phyloP scores from a whole-genome alignment of 2,797 vertebrate species.

The Mastacembelus armatus region DNA sequence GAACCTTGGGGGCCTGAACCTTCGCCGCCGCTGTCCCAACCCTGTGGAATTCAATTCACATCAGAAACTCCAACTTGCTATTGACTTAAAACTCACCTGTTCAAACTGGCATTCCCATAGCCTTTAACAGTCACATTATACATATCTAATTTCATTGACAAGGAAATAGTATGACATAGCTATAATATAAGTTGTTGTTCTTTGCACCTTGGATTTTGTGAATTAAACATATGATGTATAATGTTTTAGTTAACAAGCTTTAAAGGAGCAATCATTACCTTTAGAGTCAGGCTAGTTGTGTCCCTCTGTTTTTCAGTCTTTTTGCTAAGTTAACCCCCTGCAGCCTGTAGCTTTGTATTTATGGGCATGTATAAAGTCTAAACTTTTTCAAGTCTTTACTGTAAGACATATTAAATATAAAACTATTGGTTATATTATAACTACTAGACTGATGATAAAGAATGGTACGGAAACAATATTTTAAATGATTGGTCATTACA shows the following conservation, averaged over 20 bases:
- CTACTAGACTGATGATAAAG: constrained; percentile 1
- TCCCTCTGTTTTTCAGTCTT: not conserved
- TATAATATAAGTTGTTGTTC: not conserved
- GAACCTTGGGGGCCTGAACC: too few relatives aligned
- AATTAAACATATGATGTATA: not conserved
- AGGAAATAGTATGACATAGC: not conserved
- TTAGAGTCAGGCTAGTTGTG: not conserved
- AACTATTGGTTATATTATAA: not conserved
- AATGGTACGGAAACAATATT: constrained; percentile 32
- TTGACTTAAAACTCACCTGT: too few relatives aligned
- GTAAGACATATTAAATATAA: too few relatives aligned
- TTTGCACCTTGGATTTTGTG: not conserved
- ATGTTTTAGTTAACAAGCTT: not conserved
- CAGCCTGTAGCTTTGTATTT: too few relatives aligned
- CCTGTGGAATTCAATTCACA: too few relatives aligned
- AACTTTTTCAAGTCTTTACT: too few relatives aligned
- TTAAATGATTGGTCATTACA: constrained; percentile 52
- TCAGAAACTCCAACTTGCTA: too few relatives aligned
- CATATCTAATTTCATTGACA: too few relatives aligned
- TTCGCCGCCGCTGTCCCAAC: too few relatives aligned
- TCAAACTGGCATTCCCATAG: too few relatives aligned
- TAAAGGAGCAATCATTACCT: not conserved
- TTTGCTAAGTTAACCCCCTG: not conserved
- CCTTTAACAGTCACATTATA: too few relatives aligned
- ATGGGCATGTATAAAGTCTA: too few relatives aligned